Base-by-base conservation (phyloP, 2,888 invertebrate genomes). In the Ariolimax columbianus region DNA sequence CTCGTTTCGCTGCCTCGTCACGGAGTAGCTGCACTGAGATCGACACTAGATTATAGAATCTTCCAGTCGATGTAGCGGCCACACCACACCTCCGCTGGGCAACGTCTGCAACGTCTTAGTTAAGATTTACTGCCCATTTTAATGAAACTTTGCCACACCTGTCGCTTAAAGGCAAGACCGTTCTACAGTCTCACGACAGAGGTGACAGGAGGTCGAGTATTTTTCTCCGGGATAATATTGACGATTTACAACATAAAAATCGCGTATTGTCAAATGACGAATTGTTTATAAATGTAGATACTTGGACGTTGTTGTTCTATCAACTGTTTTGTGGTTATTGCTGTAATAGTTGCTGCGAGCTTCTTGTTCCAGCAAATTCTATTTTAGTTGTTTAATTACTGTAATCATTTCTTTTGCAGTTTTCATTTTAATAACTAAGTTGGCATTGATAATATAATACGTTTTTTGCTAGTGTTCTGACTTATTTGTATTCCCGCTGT, bases 111-210 rank as follows among this genome's bases (percentile, higher is more conserved):
- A 26, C 14, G 9, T 1, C 47, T n/a, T 47, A n/a, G 11, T 3
- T 23, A 30, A 75, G 43, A 75, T 47, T 75, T 75, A 75, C 72
- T 36, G n/a, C 73, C n/a, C 47, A 6, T 43, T n/a, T 47, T 17
- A 75, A 47, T 26, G 73, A 47, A 75, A 47, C n/a, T 47, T 26
- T 47, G 43, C 40, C 7, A 47, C 47, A 47, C 7, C 30, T n/a
- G 26, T 43, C 47, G 73, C 73, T 30, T 43, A 75, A 47, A 19
- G n/a, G 17, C n/a, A 75, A 43, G 26, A 0, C 33, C 26, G n/a
- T 7, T 26, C 26, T 75, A 11, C 38, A 23, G 4, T 36, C 23
- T 70, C 23, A 17, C 17, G 38, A 30, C 66, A 38, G 70, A 19
- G 38, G 17, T 19, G 23, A 70, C 30, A 38, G 36, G 30, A 66